phyloP scores from a whole-genome alignment of 2,113 vertebrate genomes.

The Engystomops pustulosus region DNA sequence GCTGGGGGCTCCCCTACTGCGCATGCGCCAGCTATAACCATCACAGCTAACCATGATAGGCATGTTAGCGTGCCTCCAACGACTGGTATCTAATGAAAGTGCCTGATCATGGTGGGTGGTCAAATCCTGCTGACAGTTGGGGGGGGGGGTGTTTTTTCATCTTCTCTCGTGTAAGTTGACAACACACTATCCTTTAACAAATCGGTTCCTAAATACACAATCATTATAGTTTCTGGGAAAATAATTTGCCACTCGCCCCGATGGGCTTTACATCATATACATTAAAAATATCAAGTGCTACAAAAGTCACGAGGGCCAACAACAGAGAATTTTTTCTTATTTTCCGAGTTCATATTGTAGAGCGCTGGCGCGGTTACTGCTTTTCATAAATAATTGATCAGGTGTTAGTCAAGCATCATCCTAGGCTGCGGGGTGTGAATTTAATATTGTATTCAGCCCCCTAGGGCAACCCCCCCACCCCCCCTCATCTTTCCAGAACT shows the following conservation, averaged over 20 bases:
- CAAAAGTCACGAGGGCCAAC: conserved; percentile 39
- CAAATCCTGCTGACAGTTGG: no score
- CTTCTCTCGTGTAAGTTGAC: not conserved
- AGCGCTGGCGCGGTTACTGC: not conserved
- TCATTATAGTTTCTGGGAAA: conserved; percentile 48
- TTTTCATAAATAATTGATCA: conserved; percentile 72
- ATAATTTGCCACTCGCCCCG: conserved; percentile 46
- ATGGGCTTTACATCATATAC: conserved; percentile 48
- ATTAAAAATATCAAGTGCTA: conserved; percentile 46
- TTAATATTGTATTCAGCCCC: conserved; percentile 61
- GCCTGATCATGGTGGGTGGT: no score
- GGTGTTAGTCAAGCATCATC: conserved; percentile 56
- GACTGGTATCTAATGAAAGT: no score
- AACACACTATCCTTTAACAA: conserved; percentile 21
- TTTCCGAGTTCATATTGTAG: not conserved
- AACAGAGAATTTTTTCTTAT: conserved; percentile 30
- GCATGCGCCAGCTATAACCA: no score
- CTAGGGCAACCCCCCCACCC: conserved; percentile 58
- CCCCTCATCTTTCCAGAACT: not conserved
- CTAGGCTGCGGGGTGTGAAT: conserved; percentile 63
- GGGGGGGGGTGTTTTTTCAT: no score
- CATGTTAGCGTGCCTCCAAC: no score
- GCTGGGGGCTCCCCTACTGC: no score
- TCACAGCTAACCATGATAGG: no score
- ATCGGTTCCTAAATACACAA: conserved; percentile 5